phyloP scores from a whole-genome alignment of 2,113 vertebrate species.

The Salvelinus sp. region DNA sequence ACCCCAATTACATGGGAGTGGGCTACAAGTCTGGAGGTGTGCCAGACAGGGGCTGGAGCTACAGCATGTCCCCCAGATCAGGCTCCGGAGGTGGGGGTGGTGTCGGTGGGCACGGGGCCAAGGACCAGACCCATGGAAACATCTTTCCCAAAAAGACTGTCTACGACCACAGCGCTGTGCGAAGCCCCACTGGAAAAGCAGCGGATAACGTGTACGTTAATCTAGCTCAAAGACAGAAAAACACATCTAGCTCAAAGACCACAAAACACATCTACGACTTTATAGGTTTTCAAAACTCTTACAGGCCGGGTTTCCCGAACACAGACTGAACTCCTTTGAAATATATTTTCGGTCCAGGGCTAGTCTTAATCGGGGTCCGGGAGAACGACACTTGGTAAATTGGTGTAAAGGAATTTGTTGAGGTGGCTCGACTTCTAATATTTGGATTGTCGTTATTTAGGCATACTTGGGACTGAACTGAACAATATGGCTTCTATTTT shows the following conservation, averaged over 20 bases:
- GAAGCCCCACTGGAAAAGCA: constrained; percentile 64
- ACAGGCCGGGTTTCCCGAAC: too few relatives aligned
- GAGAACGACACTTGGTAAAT: too few relatives aligned
- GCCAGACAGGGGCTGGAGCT: constrained; percentile 81
- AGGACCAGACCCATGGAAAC: constrained; percentile 73
- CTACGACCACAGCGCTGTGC: constrained; percentile 49
- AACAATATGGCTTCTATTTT: not conserved
- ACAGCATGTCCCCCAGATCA: constrained; percentile 76
- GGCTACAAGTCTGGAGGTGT: constrained; percentile 71
- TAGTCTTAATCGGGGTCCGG: too few relatives aligned
- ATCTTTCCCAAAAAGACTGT: constrained; percentile 73
- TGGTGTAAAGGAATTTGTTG: too few relatives aligned
- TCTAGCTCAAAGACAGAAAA: too few relatives aligned
- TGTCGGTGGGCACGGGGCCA: constrained; percentile 48
- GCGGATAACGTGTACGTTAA: constrained; percentile 74
- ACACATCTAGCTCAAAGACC: too few relatives aligned
- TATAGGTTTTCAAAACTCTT: too few relatives aligned
- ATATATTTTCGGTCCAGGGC: too few relatives aligned
- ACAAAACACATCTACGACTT: too few relatives aligned
- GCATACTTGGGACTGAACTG: not conserved
- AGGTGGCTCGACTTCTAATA: too few relatives aligned
- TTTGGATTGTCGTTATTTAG: too few relatives aligned
- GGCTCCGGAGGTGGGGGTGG: constrained; percentile 19
- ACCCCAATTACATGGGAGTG: constrained; percentile 84
- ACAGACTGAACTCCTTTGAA: too few relatives aligned